Base-by-base conservation (phyloP, 2,888 invertebrate species). In the Plebejus anna region DNA sequence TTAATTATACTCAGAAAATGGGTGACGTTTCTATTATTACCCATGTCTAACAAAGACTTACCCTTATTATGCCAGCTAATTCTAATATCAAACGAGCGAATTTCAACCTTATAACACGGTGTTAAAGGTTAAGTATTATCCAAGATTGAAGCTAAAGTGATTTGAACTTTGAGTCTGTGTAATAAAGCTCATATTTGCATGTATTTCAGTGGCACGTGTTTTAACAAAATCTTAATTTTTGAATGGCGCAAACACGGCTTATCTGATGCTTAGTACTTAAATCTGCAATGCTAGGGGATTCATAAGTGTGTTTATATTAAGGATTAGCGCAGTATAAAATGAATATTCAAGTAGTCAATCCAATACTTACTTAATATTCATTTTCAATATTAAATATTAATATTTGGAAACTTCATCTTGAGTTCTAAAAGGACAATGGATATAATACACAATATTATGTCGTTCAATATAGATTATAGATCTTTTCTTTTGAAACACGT, bases 231-330 rank as follows among this genome's bases (percentile, higher is more conserved):
- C 70, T 36, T 36, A 36, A 70, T 70, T 70, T 70, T 70, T 70
- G 28, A 70, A 70, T 70, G 66, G 66, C 66, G 28, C 66, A 22
- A 70, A 70, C 28, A 70, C 16, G 70, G 70, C 70, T 70, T 70
- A 70, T 70, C 70, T 16, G 70, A 9, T 70, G 36, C 13, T 70
- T 70, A 70, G 70, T 70, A 70, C 13, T 70, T 36, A 70, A 70
- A 70, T 70, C 36, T 70, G 70, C 70, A 32, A 36, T 70, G 13
- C 36, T 70, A 36, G 36, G 28, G 70, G 70, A 70, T 70, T n/a
- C 59, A 57, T 16, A 57, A n/a, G 57, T 57, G 59, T 59, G 55
- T 55, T 55, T 55, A 55, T 16, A 16, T 55, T 55, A 55, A 16
- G 47, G 47, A 47, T 47, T 47, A 47, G 47, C 47, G 47, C 47